These are phyloP conservation scores for Phoeniculus purpureus DNA, from an alignment of 2,797 vertebrate species.

Conservation along the genomic window DNA sequence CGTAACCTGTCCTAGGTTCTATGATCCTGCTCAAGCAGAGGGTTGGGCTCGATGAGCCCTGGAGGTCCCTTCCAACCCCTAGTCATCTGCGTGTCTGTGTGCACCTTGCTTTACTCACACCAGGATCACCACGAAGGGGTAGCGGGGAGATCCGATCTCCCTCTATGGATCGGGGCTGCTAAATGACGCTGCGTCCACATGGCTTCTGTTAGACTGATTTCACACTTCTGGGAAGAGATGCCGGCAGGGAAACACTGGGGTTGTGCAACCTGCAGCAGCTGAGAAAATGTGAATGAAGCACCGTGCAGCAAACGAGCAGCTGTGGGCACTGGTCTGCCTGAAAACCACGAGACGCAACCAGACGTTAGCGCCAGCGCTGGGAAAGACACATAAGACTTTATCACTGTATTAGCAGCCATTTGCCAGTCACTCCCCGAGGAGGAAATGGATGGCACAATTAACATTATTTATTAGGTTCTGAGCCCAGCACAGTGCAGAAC, in stretches of 20 bases:
- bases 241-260: neutral
- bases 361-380: slow-evolving; percentile 31
- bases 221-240: slow-evolving; percentile 40
- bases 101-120: rapidly evolving
- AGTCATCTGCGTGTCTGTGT: too few relatives aligned
- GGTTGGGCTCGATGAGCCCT: too few relatives aligned
- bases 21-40: too few relatives aligned
- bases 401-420: slow-evolving; percentile 55
- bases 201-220: neutral
- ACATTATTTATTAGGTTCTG: slow-evolving; percentile 43
- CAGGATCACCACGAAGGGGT: neutral
- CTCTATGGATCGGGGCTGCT: neutral
- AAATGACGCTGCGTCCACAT: neutral
- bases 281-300: slow-evolving; percentile 5
- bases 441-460: slow-evolving; percentile 56
- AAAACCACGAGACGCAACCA: slow-evolving; percentile 42
- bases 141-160: too few relatives aligned
- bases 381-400: slow-evolving; percentile 46
- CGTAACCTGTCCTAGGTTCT: too few relatives aligned
- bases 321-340: slow-evolving; percentile 33
- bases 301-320: neutral
- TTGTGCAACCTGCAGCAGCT: neutral
- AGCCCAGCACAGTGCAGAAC: neutral
- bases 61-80: too few relatives aligned
- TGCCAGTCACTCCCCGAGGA: slow-evolving; percentile 29